Evolutionary conservation across 2,113 vertebrate genomes (phyloP), one percentile per base, ranked within the genome.

Genomic region (human): DNA sequence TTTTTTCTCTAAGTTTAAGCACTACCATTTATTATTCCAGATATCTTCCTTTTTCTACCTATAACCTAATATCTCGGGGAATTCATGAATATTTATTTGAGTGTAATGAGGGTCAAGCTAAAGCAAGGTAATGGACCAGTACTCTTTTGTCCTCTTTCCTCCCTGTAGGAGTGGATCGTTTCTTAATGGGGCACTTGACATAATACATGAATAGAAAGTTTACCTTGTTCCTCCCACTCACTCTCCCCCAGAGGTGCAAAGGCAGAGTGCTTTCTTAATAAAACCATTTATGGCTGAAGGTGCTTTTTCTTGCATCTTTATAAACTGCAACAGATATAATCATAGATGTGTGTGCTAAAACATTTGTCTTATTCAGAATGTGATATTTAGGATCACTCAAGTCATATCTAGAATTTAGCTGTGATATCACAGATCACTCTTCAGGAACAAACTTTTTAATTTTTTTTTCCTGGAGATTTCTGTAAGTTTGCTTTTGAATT

Each of bases 1-100:
- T 75, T 61, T 9, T 7, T 52, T 79, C 35, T 70, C 2, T 80
- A 88, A 64, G 14, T 64, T 85, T 43, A 90, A 79, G 25, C 1
- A 78, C 18, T 93, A 8, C 59, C 5, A 13, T 68, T 86, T 96
- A 23, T 91, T 78, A 78, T 64, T 2, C 12, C 16, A 57, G 11
- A 22, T 45, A 70, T 30, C 2, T 94, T 94, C 90, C 6, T 76
- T 48, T 72, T 64, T n/a, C 27, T 83, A 52, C 68, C 45, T 90
- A 45, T 90, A 55, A 95, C 61, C 27, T 25, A 78, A 4, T 84
- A 64, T 38, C 95, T 79, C 11, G 38, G n/a, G n/a, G 8, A 5
- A 38, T 38, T 89, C 50, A 92, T 94, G 20, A 84, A 81, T 96
- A 90, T 92, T 86, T 96, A 90, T 75, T 83, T 94, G 43, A 89